A percentile compares a stretch with the other conserved stretches of the same genome.
Evolutionary conservation across 2,113 vertebrate genomes (phyloP).

Genomic region (Oplegnathus fasciatus): DNA sequence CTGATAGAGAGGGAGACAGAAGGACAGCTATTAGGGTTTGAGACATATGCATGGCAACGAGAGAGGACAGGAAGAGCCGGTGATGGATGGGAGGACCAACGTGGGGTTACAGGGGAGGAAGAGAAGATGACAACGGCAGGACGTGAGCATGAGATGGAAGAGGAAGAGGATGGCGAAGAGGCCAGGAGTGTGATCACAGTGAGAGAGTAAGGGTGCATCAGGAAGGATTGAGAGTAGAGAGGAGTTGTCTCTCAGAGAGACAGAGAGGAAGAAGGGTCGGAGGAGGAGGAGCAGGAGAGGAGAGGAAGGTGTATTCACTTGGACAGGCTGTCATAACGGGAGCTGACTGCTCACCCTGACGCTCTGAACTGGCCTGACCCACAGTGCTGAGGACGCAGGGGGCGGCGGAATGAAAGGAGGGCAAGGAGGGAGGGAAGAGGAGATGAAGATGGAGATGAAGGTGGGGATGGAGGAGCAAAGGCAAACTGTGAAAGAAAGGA

Average conservation of each 20-base stretch:
- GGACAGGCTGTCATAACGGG: conserved; percentile 82
- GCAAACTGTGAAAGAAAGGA: conserved; percentile 33
- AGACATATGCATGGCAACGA: conserved; percentile 72
- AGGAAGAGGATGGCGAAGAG: conserved; percentile 36
- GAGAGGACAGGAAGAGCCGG: conserved; percentile 59
- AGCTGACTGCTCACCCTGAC: conserved; percentile 71
- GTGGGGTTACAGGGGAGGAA: conserved; percentile 57
- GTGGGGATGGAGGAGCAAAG: not conserved
- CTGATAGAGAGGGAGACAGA: conserved; percentile 62
- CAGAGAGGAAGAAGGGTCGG: conserved; percentile 23
- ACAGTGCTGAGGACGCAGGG: conserved; percentile 16
- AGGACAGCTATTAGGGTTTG: conserved; percentile 72
- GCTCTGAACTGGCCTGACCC: conserved; percentile 67
- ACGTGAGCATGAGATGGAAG: conserved; percentile 40
- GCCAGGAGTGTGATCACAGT: conserved; percentile 44
- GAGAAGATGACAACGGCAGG: conserved; percentile 72
- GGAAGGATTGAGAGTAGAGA: conserved; percentile 41
- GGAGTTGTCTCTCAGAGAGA: conserved; percentile 52
- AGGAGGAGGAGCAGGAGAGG: conserved; percentile 57
- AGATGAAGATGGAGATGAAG: conserved; percentile 70
- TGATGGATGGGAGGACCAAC: conserved; percentile 73
- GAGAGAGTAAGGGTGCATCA: conserved; percentile 24
- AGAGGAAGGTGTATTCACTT: conserved; percentile 71
- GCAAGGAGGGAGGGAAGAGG: conserved; percentile 32
- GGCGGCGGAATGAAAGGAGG: not conserved